Percentiles rank a stretch among this genome's conserved stretches.
These are phyloP conservation scores for Sapayoa aenigma DNA, from an alignment of 2,113 vertebrate genomes.

Conservation along the genomic window DNA sequence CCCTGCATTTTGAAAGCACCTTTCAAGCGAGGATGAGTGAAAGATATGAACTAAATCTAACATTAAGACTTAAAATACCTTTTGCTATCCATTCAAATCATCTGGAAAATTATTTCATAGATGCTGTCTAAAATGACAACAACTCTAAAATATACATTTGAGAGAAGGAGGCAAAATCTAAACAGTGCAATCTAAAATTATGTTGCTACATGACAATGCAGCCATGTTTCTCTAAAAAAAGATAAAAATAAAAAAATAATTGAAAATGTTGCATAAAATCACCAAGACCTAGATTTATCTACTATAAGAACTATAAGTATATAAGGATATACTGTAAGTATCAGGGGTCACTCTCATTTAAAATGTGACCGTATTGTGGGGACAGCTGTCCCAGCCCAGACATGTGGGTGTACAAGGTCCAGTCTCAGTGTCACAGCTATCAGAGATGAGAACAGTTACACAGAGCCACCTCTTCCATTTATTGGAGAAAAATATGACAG, in stretches of 20 bases:
- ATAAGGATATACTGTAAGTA: no score
- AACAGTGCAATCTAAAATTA: neutral
- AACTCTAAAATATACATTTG: neutral
- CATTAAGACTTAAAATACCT: conserved; percentile 14
- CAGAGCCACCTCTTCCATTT: neutral
- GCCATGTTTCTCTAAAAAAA: neutral
- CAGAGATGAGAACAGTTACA: neutral
- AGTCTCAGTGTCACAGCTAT: neutral
- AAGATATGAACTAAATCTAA: conserved; percentile 4
- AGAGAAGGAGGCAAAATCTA: neutral
- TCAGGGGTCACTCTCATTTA: neutral
- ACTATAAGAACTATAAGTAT: no score
- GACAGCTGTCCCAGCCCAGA: neutral
- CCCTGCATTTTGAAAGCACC: conserved; percentile 18
- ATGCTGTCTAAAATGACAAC: neutral
- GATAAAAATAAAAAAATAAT: neutral
- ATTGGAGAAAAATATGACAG: neutral
- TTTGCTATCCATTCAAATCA: conserved; percentile 9
- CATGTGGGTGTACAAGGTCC: neutral
- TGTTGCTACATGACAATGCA: neutral
- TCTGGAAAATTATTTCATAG: conserved; percentile 18
- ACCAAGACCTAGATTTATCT: neutral
- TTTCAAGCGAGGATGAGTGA: neutral
- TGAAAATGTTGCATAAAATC: neutral
- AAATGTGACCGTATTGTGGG: neutral